Base-by-base conservation (phyloP, 1,140 invertebrate genomes). In the Cephus cinctus region DNA sequence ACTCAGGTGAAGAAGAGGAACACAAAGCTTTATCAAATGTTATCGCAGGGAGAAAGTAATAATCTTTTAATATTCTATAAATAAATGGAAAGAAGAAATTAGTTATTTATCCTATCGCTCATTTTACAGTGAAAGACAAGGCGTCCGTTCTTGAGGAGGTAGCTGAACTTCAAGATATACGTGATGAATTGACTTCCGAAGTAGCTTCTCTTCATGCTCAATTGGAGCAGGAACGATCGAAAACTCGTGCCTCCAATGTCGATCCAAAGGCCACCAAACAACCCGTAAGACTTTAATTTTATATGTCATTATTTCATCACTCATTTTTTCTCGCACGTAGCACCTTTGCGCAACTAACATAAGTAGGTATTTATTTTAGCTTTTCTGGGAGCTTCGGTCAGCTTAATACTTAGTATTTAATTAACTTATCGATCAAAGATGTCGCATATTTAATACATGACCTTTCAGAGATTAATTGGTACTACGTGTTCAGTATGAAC, bases 171-270 rank as follows among this genome's bases (percentile, higher is more conserved):
- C 79, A 81, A 32, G 78, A 81, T 38, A 83, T 89, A 16, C 84
- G 87, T 56, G 81, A 86, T 50, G 89, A 92, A 65, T 69, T 92
- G 4, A 88, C 85, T 12, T 81, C 84, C 3, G 83, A 90, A 76
- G 77, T 91, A 18, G 66, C 80, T 11, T 69, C 77, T 27, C 68
- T 90, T 12, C 85, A 88, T 63, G 82, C 81, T 19, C 83, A 88
- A 47, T 75, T 93, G 15, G 88, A 93, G 65, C 87, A 89, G 70
- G 89, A 92, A 71, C 78, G 86, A 40, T 90, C 88, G 3, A 89
- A 86, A 76, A 80, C 81, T 34, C 80, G 86, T 61, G 72, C 80
- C 25, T 73, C 82, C 31, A 80, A 73, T 58, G 57, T 69, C 47
- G 85, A 87, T 56, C 62, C 80, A 2, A 83, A 86, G 56, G 52